These are phyloP conservation scores for Saguinus midas DNA, from an alignment of 2,113 vertebrate genomes.

Conservation along the genomic window DNA sequence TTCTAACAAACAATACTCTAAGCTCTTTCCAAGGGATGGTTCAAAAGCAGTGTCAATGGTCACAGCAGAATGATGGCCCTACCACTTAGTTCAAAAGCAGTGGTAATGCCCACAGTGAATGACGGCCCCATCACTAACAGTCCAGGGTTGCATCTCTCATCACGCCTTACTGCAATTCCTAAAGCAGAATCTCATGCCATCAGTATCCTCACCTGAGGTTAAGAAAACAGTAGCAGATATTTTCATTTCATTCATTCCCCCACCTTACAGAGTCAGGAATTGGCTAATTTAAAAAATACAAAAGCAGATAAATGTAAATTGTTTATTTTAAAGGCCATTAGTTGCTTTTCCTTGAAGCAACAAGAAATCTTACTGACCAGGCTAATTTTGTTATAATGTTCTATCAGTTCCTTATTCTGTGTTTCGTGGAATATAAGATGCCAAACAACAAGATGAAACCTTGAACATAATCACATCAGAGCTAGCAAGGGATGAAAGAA, in stretches of 20 bases:
- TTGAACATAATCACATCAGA: background rate
- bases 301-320: background rate
- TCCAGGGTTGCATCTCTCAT: background rate
- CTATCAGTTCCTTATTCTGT: background rate
- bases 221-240: background rate
- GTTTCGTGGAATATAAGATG: background rate
- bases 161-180: background rate
- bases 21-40: background rate
- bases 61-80: background rate
- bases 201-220: background rate
- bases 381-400: background rate
- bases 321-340: background rate
- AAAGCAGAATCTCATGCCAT: background rate
- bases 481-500: background rate
- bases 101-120: background rate
- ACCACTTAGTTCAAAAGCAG: background rate
- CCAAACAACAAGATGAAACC: background rate
- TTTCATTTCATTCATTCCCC: background rate
- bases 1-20: background rate
- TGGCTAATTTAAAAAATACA: background rate
- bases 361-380: background rate
- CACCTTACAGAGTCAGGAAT: background rate
- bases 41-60: background rate
- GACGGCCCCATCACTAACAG: background rate
- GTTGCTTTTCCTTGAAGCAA: background rate